Conservation (phyloP, 2,888 invertebrate species). For the Aspidiotus rigidus region DNA sequence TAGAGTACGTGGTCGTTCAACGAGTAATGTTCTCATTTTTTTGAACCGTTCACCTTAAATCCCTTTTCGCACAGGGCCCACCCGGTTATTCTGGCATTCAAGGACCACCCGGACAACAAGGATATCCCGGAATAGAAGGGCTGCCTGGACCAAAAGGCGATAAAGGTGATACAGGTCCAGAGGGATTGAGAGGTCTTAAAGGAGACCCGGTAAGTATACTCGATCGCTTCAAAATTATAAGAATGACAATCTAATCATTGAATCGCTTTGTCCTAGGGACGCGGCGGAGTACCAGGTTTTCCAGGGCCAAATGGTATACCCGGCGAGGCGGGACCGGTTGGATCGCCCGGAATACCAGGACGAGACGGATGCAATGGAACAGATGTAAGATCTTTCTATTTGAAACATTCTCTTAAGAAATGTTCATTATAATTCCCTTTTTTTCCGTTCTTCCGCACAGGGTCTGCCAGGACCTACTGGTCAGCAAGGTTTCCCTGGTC, state of each 20-base stretch:
- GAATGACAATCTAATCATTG: background rate
- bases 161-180: constrained; percentile 67
- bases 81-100: constrained; percentile 69
- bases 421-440: background rate
- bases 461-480: constrained; percentile 68
- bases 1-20: constrained; percentile 49
- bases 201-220: constrained; percentile 62
- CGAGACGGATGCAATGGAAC: constrained; percentile 94
- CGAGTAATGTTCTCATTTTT: background rate
- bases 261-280: constrained; percentile 49
- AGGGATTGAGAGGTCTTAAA: constrained; percentile 73
- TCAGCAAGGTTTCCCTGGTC: constrained; percentile 59
- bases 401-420: background rate
- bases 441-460: constrained; percentile 43
- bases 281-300: constrained; percentile 78
- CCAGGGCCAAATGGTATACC: constrained; percentile 66
- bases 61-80: constrained; percentile 51
- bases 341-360: constrained; percentile 71
- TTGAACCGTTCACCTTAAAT: background rate
- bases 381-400: constrained; percentile 52
- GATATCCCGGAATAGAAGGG: constrained; percentile 64
- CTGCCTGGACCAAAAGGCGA: constrained; percentile 61
- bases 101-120: constrained; percentile 65
- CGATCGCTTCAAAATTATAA: background rate
- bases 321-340: constrained; percentile 57